Evolutionary conservation across 1,140 invertebrate genomes (phyloP).

Genomic region (Planococcus citri): DNA sequence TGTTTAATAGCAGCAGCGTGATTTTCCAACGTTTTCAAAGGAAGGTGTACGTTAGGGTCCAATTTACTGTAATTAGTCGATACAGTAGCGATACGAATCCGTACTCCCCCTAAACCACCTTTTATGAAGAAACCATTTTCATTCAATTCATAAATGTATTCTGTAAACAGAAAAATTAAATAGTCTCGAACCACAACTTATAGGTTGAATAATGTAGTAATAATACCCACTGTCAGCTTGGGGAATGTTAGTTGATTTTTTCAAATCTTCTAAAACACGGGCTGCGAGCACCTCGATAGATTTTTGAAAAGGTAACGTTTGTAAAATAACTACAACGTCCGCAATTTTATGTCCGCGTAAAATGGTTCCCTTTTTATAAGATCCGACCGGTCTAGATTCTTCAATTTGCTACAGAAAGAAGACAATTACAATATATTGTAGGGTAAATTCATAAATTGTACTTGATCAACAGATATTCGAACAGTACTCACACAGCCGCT

Average conservation of each 20-base stretch:
- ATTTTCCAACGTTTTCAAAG: conserved; percentile 55
- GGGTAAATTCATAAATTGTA: background rate
- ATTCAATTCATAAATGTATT: conserved; percentile 9
- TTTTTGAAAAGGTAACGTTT: conserved; percentile 68
- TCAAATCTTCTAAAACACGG: conserved; percentile 9
- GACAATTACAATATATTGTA: no score
- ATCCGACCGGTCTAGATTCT: conserved; percentile 89
- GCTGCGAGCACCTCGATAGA: background rate
- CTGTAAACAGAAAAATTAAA: background rate
- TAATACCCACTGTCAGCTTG: background rate
- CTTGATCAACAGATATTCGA: conserved; percentile 23
- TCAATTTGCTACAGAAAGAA: conserved; percentile 84
- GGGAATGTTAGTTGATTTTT: background rate
- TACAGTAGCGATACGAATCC: conserved; percentile 49
- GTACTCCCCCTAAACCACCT: conserved; percentile 37
- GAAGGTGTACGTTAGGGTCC: conserved; percentile 41
- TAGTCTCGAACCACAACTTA: no score
- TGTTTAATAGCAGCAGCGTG: conserved; percentile 89
- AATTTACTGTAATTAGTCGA: conserved; percentile 47
- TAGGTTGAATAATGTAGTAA: background rate
- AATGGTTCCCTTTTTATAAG: conserved; percentile 97
- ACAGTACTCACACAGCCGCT: conserved; percentile 80
- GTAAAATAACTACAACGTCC: conserved; percentile 95
- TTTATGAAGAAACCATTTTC: conserved; percentile 9
- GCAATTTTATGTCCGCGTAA: conserved; percentile 87